Conservation (phyloP, 30 jellyfish, hydroid and myxozoan species). For the Hydractinia echinata region DNA sequence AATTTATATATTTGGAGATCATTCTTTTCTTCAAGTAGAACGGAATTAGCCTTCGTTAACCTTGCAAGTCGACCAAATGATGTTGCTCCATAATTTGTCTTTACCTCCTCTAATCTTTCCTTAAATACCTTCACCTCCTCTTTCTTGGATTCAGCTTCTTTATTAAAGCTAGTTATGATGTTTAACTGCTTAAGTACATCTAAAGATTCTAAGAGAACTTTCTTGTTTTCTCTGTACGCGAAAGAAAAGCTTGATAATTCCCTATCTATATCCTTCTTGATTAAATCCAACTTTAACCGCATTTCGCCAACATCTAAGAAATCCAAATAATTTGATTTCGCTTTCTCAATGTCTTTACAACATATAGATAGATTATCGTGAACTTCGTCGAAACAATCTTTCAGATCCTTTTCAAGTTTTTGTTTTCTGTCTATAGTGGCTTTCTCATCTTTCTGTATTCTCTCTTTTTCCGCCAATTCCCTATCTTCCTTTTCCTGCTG, state of each 20-base stretch:
- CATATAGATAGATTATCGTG: background rate
- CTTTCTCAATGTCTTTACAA: background rate
- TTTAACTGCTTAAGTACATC: background rate
- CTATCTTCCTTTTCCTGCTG: background rate
- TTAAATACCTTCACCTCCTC: background rate
- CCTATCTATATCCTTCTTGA: background rate
- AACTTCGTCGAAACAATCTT: background rate
- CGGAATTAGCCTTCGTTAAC: background rate
- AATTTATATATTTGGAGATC: background rate
- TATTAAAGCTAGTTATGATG: background rate
- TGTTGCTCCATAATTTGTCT: background rate
- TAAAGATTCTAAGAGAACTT: background rate
- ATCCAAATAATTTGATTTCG: background rate
- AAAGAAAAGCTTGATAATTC: background rate
- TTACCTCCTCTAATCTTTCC: background rate
- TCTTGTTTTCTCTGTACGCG: background rate
- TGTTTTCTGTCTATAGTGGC: background rate
- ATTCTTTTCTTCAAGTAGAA: background rate
- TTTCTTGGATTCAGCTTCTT: background rate
- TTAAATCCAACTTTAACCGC: background rate
- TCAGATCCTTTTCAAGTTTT: background rate
- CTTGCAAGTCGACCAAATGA: background rate
- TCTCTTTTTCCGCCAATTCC: background rate
- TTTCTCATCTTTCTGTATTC: background rate
- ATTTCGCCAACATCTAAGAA: background rate